A percentile compares a stretch with the other conserved stretches of the same genome.
Evolutionary conservation across 2,888 invertebrate species (phyloP).

Genomic region (Noctua fimbriata): DNA sequence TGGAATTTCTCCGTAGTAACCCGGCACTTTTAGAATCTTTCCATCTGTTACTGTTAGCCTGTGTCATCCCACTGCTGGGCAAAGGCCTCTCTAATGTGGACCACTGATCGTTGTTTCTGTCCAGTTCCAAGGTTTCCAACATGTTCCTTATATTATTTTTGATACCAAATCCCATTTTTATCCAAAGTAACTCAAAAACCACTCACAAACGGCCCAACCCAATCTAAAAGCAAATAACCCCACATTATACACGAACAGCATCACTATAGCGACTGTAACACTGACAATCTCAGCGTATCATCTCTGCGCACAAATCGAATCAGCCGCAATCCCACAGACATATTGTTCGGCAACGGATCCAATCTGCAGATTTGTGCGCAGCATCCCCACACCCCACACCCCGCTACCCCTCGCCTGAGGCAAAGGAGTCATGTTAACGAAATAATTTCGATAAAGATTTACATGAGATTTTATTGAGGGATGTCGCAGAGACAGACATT

Average conservation of each 20-base stretch:
- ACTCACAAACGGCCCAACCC: constrained; percentile 11
- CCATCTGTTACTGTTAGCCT: no score
- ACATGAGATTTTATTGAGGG: constrained; percentile 24
- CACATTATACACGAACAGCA: constrained; percentile 34
- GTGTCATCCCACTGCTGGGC: no score
- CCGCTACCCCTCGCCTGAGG: constrained; percentile 35
- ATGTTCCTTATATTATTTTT: not conserved
- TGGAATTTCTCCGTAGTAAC: not conserved
- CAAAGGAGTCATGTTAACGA: constrained; percentile 48
- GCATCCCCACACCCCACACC: constrained; percentile 10
- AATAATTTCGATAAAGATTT: constrained; percentile 60
- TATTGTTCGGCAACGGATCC: constrained; percentile 69
- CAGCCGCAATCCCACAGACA: constrained; percentile 70
- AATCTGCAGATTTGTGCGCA: constrained; percentile 62
- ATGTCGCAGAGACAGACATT: not conserved
- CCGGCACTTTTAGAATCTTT: not conserved
- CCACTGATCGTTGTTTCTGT: no score
- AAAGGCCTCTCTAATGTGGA: no score
- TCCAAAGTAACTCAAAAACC: not conserved
- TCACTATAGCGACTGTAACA: constrained; percentile 42
- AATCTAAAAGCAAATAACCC: constrained; percentile 59
- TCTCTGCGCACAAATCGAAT: constrained; percentile 72
- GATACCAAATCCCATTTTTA: constrained; percentile 9
- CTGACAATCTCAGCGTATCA: constrained; percentile 64
- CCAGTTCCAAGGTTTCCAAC: no score